phyloP scores from a whole-genome alignment of 2,113 vertebrate species.

The Lophochroa leadbeateri region DNA sequence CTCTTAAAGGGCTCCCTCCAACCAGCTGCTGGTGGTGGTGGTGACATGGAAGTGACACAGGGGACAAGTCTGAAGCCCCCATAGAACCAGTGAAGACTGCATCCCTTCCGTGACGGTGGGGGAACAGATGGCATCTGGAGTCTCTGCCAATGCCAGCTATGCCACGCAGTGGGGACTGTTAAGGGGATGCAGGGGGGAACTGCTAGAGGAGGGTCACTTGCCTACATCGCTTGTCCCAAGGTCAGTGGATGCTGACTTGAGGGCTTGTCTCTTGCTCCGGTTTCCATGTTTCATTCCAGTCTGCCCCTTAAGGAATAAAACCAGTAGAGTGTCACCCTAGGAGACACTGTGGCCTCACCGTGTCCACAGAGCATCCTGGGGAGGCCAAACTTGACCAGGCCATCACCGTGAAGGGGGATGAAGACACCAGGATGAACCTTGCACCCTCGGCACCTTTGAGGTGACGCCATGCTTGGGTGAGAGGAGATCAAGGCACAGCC shows the following conservation, averaged over 20 bases:
- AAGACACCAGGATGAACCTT: neutral
- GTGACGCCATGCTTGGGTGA: neutral
- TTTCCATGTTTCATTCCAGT: slow-evolving; percentile 90
- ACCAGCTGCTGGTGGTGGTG: neutral
- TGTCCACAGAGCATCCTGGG: neutral
- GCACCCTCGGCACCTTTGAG: neutral
- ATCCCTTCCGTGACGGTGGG: neutral
- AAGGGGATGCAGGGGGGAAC: neutral
- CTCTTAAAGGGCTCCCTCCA: slow-evolving; percentile 44
- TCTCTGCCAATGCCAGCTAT: neutral
- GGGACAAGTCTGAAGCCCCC: neutral
- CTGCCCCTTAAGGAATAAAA: slow-evolving; percentile 77
- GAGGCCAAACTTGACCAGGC: no score
- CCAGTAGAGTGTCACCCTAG: neutral
- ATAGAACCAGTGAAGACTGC: neutral
- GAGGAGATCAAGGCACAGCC: neutral
- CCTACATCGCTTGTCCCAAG: slow-evolving; percentile 93
- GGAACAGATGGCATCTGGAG: neutral
- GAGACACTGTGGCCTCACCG: accelerated
- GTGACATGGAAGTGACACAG: neutral
- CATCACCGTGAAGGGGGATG: neutral
- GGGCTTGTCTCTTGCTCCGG: slow-evolving; percentile 90
- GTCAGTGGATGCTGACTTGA: slow-evolving; percentile 96
- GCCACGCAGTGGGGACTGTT: accelerated
- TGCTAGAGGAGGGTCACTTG: slow-evolving; percentile 66